phyloP scores from a whole-genome alignment of 92 coral and sea anemone species.

The Parazoanthus atlanticus region DNA sequence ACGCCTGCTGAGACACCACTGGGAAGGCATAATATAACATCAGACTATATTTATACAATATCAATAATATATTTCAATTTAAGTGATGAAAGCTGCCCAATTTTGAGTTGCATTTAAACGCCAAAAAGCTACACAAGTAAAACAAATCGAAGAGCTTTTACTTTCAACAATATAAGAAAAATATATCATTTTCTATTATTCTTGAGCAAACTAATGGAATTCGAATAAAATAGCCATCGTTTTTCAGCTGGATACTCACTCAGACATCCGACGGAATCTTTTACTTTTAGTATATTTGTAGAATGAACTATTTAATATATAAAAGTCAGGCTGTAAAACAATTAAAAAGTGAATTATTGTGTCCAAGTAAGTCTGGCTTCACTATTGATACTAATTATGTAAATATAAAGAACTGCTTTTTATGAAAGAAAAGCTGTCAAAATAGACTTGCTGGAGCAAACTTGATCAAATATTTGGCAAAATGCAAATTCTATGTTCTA shows the following conservation, averaged over 20 bases:
- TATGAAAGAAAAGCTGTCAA: conserved; percentile 5
- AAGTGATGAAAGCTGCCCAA: conserved; percentile 26
- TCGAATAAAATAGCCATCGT: neutral
- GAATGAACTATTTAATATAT: neutral
- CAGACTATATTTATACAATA: conserved; percentile 19
- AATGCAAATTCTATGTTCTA: conserved; percentile 1
- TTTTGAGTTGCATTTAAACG: conserved; percentile 1
- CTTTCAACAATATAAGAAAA: neutral
- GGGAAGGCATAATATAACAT: conserved; percentile 3
- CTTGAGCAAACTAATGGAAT: neutral
- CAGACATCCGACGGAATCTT: neutral
- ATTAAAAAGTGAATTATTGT: neutral
- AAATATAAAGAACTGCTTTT: neutral
- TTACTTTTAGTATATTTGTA: too few relatives aligned
- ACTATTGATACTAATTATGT: neutral
- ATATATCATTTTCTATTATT: neutral
- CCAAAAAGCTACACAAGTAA: neutral
- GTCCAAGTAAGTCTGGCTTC: neutral
- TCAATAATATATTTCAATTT: conserved; percentile 19
- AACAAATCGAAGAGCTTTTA: neutral
- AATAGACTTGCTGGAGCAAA: neutral
- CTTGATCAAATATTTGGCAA: conserved; percentile 30
- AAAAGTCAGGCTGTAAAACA: neutral
- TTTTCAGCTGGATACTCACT: neutral
- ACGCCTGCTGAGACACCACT: neutral